Conservation (phyloP, 1,140 invertebrate genomes). For the Leucophenga varia region DNA sequence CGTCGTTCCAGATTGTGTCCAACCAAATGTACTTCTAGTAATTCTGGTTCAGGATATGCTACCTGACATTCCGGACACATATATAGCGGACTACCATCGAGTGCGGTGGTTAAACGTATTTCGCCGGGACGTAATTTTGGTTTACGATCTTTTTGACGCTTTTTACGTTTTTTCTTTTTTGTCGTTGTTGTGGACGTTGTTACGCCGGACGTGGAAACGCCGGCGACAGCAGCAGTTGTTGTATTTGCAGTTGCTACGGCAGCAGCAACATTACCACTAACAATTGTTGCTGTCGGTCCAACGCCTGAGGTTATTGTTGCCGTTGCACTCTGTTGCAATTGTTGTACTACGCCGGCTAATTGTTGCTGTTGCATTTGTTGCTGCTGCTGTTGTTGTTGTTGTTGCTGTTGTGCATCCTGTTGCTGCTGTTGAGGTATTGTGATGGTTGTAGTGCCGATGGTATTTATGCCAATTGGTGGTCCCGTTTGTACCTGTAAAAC, state of each 20-base stretch:
- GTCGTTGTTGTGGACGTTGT: conserved; percentile 37
- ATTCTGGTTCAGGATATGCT: conserved; percentile 78
- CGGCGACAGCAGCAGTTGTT: conserved; percentile 12
- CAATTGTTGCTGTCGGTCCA: too few species aligned
- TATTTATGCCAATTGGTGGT: conserved; percentile 50
- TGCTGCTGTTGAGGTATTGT: conserved; percentile 49
- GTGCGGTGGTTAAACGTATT: conserved; percentile 75
- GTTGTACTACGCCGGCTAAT: not conserved
- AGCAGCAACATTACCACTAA: too few species aligned
- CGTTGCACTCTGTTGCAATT: conserved; percentile 10
- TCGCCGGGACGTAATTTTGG: conserved; percentile 78
- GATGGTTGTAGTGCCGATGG: conserved; percentile 48
- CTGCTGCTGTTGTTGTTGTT: conserved; percentile 19
- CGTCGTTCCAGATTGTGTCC: conserved; percentile 74
- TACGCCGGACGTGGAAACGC: conserved; percentile 4
- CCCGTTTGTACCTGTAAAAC: conserved; percentile 53
- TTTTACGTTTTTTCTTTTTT: conserved; percentile 82
- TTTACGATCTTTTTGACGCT: conserved; percentile 75
- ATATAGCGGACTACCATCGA: conserved; percentile 80
- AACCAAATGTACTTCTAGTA: conserved; percentile 77
- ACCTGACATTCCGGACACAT: conserved; percentile 86
- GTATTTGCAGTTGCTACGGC: conserved; percentile 10
- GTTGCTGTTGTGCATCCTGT: conserved; percentile 26
- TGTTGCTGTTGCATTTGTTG: conserved; percentile 16
- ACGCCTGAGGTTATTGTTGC: conserved; percentile 56